Base-by-base conservation (phyloP, 2,113 vertebrate genomes). In the Silurus meridionalis region DNA sequence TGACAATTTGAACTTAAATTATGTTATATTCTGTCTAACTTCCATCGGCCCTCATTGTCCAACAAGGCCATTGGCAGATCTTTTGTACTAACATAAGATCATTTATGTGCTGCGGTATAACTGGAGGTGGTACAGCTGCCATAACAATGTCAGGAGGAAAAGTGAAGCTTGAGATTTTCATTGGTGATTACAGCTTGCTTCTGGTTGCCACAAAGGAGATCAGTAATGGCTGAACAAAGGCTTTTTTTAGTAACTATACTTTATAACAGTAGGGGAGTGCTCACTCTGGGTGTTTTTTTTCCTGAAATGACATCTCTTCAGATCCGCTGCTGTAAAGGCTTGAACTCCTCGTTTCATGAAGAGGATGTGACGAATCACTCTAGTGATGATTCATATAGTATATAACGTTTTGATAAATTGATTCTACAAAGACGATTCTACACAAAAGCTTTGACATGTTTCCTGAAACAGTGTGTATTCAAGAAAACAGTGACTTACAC, bases 31-130 rank as follows among this genome's bases (percentile, higher is more conserved):
- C 19, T 11, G 8, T 23, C 71, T 74, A 74, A 74, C 9, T 52
- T 50, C 71, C 21, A 52, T 23, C 48, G 52, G 71, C n/a, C 19
- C 48, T 74, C 48, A 74, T 52, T 52, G 71, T 72, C 69, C 69
- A 72, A 72, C 2, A 21, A 0, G 46, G 46, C 46, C 25, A 4
- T 21, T 21, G 69, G 19, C 69, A 72, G 37, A 9, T 72, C 7
- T 72, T 72, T 71, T 71, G 28, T 48, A 72, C 69, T 72, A 72
- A 50, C 37, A 19, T 72, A 48, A 72, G 69, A 72, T 72, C 37
- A 21, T 48, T 72, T 48, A 72, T 48, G 17, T 72, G 15, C 37
- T 21, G 3, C 6, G 15, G 37, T 37, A 48, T 48, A 72, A 48
- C 37, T 48, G 37, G 17, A 48, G 69, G 37, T 72, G 37, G 37